Conservation (phyloP, 2,888 invertebrate genomes). For the Epinotia ramella region DNA sequence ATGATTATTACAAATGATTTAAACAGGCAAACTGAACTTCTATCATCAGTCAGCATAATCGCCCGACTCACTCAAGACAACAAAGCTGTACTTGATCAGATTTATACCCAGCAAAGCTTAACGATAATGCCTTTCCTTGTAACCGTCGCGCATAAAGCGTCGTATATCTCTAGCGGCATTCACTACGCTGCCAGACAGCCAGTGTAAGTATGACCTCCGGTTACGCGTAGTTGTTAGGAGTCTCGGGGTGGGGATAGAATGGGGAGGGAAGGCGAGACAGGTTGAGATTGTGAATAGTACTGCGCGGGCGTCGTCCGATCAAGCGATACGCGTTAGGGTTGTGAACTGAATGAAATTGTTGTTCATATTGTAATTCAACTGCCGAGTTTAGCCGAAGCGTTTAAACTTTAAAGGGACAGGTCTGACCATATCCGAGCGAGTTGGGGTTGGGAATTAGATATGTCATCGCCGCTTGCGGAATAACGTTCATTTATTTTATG, state of each 20-base stretch:
- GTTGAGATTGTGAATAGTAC: conserved; percentile 15
- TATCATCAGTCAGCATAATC: background rate
- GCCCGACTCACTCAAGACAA: background rate
- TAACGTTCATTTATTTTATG: too few relatives aligned
- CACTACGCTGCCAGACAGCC: background rate
- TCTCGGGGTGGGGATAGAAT: background rate
- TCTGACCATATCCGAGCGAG: too few relatives aligned
- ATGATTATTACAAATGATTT: background rate
- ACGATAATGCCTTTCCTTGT: conserved; percentile 26
- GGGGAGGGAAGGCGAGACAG: background rate
- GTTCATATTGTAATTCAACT: background rate
- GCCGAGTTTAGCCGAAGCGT: too few relatives aligned
- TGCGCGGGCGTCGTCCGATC: conserved; percentile 51
- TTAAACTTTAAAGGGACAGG: too few relatives aligned
- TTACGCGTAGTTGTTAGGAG: background rate
- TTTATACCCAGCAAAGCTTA: conserved; percentile 24
- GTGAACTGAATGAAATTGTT: conserved; percentile 3
- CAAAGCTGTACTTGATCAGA: conserved; percentile 12
- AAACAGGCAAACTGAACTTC: background rate
- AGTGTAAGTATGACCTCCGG: background rate
- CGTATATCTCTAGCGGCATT: conserved; percentile 51
- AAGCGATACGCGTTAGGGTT: conserved; percentile 36
- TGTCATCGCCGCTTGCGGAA: too few relatives aligned
- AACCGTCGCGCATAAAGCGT: conserved; percentile 47
- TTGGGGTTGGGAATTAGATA: too few relatives aligned